Percentiles rank a stretch among this genome's conserved stretches.
Evolutionary conservation across 2,888 invertebrate species (phyloP).

Genomic region (Melieria picta): DNA sequence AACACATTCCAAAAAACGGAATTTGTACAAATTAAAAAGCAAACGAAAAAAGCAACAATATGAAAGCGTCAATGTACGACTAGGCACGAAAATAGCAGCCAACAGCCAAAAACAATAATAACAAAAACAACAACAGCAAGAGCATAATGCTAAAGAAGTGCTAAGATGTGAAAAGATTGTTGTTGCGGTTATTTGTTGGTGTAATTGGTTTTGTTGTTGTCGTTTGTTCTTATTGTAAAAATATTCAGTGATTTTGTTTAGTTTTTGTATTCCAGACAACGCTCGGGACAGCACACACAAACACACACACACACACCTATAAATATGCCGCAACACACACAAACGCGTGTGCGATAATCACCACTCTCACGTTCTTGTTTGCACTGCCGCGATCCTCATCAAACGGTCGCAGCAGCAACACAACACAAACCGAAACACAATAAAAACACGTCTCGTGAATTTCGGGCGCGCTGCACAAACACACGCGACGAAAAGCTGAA

Average conservation of each 20-base stretch:
- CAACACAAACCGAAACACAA: neutral
- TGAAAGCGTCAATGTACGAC: conserved; percentile 23
- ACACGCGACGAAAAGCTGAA: conserved; percentile 1
- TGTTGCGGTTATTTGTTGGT: neutral
- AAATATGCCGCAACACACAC: conserved; percentile 12
- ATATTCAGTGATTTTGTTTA: neutral
- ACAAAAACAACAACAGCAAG: conserved; percentile 5
- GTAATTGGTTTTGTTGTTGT: neutral
- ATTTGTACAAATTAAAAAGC: neutral
- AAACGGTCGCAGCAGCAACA: neutral
- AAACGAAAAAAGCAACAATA: neutral
- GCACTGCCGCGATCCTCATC: neutral
- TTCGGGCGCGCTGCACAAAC: neutral
- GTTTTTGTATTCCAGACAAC: neutral
- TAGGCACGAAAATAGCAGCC: conserved; percentile 13
- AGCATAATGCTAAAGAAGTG: neutral
- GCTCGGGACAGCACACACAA: conserved; percentile 1
- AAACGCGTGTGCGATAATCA: neutral
- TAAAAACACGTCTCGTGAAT: neutral
- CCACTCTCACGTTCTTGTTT: conserved; percentile 21
- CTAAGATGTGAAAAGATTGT: neutral
- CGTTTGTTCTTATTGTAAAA: neutral
- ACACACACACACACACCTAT: neutral
- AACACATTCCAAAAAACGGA: too few relatives aligned
- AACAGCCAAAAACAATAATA: conserved; percentile 14